These are phyloP conservation scores for Eulemur albifrons DNA, from an alignment of 2,797 vertebrate species.

Conservation along the genomic window DNA sequence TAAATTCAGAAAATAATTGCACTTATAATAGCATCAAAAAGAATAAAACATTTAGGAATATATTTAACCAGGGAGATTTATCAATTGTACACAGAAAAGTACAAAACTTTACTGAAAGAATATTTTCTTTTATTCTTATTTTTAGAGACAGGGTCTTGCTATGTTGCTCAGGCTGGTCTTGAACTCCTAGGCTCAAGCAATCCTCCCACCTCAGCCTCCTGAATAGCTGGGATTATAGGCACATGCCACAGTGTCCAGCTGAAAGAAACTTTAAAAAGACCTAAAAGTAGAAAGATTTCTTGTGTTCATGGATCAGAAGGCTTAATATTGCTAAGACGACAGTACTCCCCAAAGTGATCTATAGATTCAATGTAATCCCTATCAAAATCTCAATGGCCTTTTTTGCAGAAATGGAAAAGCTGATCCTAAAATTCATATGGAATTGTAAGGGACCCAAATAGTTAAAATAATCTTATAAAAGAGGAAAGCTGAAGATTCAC, in stretches of 20 bases:
- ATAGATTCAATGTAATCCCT: neutral
- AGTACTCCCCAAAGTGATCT: neutral
- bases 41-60: constrained; percentile 27
- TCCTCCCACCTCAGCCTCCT: too few species aligned
- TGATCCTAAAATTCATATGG: neutral
- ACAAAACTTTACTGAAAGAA: neutral
- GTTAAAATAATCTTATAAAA: constrained; percentile 26
- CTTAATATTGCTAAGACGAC: constrained; percentile 4
- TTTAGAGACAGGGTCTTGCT: too few species aligned
- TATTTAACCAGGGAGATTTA: neutral
- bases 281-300: neutral
- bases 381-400: neutral
- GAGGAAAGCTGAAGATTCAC: neutral
- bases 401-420: constrained; percentile 7
- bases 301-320: neutral
- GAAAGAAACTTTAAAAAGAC: neutral
- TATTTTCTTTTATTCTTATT: too few species aligned
- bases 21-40: constrained; percentile 11
- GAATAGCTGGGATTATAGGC: too few species aligned
- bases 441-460: neutral
- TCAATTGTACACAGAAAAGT: neutral
- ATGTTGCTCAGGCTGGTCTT: too few species aligned
- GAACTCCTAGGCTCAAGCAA: too few species aligned
- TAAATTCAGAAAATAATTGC: constrained; percentile 12
- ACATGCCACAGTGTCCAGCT: too few species aligned